phyloP scores from a whole-genome alignment of 2,888 invertebrate genomes.

The Chymomyza caudatula region DNA sequence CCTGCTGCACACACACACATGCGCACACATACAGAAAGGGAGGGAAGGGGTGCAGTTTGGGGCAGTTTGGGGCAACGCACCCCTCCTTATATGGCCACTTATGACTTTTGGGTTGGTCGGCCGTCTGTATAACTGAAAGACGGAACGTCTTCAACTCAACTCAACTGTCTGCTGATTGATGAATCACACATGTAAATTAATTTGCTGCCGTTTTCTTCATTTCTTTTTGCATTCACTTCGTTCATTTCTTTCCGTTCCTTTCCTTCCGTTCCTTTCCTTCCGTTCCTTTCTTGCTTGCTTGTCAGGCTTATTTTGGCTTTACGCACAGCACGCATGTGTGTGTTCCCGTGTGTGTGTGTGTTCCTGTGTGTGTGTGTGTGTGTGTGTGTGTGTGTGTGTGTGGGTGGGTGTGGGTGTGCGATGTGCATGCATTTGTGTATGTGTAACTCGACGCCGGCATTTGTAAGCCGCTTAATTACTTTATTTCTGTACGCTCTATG shows the following conservation, averaged over 20 bases:
- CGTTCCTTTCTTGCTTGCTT: conserved; percentile 34
- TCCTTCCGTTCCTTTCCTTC: neutral
- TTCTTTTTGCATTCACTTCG: conserved; percentile 42
- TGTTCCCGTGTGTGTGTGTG: conserved; percentile 4
- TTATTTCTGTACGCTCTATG: conserved; percentile 60
- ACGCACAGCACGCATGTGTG: neutral
- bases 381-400: conserved; percentile 3
- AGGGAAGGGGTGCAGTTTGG: neutral
- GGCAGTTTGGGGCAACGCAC: too few species aligned
- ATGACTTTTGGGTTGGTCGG: conserved; percentile 53
- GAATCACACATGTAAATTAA: conserved; percentile 73
- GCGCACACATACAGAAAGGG: neutral
- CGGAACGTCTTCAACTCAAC: neutral
- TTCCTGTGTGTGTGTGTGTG: neutral
- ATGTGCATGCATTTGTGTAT: neutral
- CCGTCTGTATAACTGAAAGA: neutral
- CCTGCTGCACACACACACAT: conserved; percentile 41
- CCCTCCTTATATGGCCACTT: conserved; percentile 42
- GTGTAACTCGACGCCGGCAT: conserved; percentile 40
- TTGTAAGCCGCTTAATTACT: conserved; percentile 73
- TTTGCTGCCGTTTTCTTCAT: conserved; percentile 70
- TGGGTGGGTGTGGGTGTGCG: neutral
- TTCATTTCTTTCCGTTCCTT: neutral
- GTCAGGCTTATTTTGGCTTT: conserved; percentile 55
- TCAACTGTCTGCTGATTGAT: conserved; percentile 57